phyloP scores from a whole-genome alignment of 2,888 invertebrate genomes.

The Cyrtodaria siliqua region DNA sequence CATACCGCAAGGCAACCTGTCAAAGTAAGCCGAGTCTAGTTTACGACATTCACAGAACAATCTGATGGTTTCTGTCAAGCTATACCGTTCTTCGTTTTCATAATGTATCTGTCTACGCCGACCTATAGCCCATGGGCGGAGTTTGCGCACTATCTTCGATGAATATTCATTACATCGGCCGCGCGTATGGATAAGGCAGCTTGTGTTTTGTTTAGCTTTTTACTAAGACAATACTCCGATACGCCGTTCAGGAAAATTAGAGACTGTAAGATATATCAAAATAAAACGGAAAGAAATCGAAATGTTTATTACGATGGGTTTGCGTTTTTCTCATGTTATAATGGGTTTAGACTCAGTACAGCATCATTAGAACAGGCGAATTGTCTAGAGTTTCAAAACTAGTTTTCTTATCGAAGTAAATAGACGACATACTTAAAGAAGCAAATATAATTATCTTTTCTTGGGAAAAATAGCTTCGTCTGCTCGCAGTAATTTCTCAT shows the following conservation, averaged over 20 bases:
- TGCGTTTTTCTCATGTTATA: conserved; percentile 60
- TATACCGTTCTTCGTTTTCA: conserved; percentile 63
- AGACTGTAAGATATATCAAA: conserved; percentile 58
- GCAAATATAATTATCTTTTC: conserved; percentile 68
- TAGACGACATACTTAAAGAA: conserved; percentile 62
- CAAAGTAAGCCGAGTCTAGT: conserved; percentile 63
- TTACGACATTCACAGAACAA: conserved; percentile 60
- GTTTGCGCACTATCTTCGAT: conserved; percentile 21
- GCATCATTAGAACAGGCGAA: conserved; percentile 60
- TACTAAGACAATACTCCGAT: conserved; percentile 12
- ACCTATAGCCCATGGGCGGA: conserved; percentile 63
- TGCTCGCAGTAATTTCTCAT: conserved; percentile 64
- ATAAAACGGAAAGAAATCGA: conserved; percentile 67
- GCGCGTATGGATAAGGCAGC: conserved; percentile 2
- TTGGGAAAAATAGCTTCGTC: conserved; percentile 60
- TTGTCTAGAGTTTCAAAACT: conserved; percentile 52
- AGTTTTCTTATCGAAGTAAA: conserved; percentile 67
- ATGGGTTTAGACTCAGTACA: conserved; percentile 44
- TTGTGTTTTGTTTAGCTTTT: conserved; percentile 17
- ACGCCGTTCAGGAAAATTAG: conserved; percentile 41
- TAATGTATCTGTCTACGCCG: conserved; percentile 62
- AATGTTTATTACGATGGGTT: conserved; percentile 63
- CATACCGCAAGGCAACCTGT: conserved; percentile 59
- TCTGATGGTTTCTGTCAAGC: conserved; percentile 68
- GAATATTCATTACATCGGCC: conserved; percentile 49